A percentile compares a stretch with the other conserved stretches of the same genome.
Evolutionary conservation across 2,888 invertebrate genomes (phyloP).

Genomic region (Diarsia dahlii): DNA sequence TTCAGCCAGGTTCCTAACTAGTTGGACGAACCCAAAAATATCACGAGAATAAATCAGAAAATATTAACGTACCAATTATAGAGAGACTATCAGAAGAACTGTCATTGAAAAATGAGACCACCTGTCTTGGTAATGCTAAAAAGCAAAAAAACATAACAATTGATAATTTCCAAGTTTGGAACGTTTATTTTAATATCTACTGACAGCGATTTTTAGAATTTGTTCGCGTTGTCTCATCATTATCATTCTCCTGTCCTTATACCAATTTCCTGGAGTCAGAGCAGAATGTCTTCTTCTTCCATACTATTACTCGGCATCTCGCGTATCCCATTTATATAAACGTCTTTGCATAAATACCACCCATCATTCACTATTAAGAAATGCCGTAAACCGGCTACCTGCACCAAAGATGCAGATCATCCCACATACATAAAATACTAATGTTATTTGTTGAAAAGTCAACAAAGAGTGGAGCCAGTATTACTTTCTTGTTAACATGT

Average conservation of each 20-base stretch:
- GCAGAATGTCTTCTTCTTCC: too few species aligned
- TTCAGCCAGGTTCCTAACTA: background rate
- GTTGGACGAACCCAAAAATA: background rate
- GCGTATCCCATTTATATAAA: background rate
- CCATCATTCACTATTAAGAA: background rate
- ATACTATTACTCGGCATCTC: too few species aligned
- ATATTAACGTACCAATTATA: background rate
- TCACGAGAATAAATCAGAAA: background rate
- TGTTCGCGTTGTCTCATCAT: background rate
- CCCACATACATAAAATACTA: constrained; percentile 28
- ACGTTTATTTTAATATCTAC: background rate
- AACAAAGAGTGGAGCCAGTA: constrained; percentile 39
- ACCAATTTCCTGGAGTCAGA: too few species aligned
- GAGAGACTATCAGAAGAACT: background rate
- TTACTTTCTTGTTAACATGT: constrained; percentile 58
- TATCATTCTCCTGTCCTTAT: too few species aligned
- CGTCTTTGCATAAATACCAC: background rate
- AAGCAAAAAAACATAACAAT: background rate
- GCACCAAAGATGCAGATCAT: constrained; percentile 29
- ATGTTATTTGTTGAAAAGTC: constrained; percentile 53
- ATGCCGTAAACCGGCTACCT: constrained; percentile 2
- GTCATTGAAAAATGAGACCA: background rate
- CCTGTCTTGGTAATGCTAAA: background rate
- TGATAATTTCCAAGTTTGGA: background rate
- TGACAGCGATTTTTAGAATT: background rate